A percentile compares a stretch with the other conserved stretches of the same genome.
These are phyloP conservation scores for Scolopax rusticola DNA, from an alignment of 2,797 vertebrate species.

Conservation along the genomic window DNA sequence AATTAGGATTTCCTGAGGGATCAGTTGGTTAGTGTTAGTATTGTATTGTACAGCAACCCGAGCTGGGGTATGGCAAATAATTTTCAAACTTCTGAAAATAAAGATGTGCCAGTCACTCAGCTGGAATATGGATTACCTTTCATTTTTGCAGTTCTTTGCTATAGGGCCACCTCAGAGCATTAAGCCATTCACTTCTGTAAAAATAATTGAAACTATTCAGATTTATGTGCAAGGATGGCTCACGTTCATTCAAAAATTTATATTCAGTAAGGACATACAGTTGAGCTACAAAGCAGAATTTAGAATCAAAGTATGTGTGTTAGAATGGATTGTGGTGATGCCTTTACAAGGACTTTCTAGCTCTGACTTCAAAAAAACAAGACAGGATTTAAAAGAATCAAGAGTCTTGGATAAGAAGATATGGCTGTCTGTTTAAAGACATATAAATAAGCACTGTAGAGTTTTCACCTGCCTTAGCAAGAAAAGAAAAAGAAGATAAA, in stretches of 20 bases:
- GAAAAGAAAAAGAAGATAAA: background rate
- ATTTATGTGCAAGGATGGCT: background rate
- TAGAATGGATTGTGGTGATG: background rate
- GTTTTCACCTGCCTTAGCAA: constrained; percentile 31
- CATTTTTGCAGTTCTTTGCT: background rate
- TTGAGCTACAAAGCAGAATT: constrained; percentile 19
- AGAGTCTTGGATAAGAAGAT: background rate
- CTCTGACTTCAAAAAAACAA: background rate
- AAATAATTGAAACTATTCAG: background rate
- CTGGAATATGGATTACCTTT: background rate
- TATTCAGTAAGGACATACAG: background rate
- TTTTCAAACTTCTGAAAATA: background rate
- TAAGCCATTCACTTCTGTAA: background rate
- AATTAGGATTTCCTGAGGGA: background rate
- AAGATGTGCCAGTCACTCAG: background rate
- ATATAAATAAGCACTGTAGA: background rate
- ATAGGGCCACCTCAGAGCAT: background rate
- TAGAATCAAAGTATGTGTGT: background rate
- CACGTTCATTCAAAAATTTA: background rate
- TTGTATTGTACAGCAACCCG: background rate
- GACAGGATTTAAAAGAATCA: background rate
- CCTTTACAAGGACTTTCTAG: background rate
- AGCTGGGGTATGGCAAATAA: background rate
- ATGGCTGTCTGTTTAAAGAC: background rate
- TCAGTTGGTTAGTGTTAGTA: background rate